phyloP scores from a whole-genome alignment of 1,140 invertebrate genomes.

The Microplitis mediator region DNA sequence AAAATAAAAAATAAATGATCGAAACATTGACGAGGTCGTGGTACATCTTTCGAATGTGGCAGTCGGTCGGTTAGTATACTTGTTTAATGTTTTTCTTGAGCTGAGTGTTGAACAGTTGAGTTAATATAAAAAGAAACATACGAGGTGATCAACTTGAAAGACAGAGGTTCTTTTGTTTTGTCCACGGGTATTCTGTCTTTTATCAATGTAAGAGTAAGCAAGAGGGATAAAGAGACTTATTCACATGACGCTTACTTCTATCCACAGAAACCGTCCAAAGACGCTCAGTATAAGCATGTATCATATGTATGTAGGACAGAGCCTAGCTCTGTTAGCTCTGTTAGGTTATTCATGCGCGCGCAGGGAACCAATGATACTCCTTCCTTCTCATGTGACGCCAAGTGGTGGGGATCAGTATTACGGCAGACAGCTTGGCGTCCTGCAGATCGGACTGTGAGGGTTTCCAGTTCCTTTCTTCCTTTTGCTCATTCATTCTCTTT shows the following conservation, averaged over 20 bases:
- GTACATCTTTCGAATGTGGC: slow-evolving; percentile 26
- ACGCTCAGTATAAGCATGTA: slow-evolving; percentile 19
- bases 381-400: neutral
- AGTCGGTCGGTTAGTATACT: neutral
- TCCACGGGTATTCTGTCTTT: slow-evolving; percentile 21
- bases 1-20: slow-evolving; percentile 24
- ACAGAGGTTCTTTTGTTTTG: slow-evolving; percentile 46
- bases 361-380: neutral
- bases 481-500: slow-evolving; percentile 34
- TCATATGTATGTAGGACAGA: slow-evolving; percentile 42
- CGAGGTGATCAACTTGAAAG: slow-evolving; percentile 5
- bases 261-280: slow-evolving; percentile 28
- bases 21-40: slow-evolving; percentile 50
- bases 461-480: slow-evolving; percentile 52
- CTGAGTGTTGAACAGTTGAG: neutral
- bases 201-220: slow-evolving; percentile 13
- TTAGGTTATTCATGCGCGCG: neutral
- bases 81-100: slow-evolving; percentile 2
- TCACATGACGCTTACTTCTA: slow-evolving; percentile 39
- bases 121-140: slow-evolving; percentile 19
- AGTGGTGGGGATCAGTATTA: slow-evolving; percentile 52
- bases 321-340: slow-evolving; percentile 31
- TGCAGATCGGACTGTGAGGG: slow-evolving; percentile 57
- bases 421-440: slow-evolving; percentile 64
- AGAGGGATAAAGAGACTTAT: slow-evolving; percentile 43